Conservation (phyloP, 2,888 invertebrate species). For the Ophioninae sp. region DNA sequence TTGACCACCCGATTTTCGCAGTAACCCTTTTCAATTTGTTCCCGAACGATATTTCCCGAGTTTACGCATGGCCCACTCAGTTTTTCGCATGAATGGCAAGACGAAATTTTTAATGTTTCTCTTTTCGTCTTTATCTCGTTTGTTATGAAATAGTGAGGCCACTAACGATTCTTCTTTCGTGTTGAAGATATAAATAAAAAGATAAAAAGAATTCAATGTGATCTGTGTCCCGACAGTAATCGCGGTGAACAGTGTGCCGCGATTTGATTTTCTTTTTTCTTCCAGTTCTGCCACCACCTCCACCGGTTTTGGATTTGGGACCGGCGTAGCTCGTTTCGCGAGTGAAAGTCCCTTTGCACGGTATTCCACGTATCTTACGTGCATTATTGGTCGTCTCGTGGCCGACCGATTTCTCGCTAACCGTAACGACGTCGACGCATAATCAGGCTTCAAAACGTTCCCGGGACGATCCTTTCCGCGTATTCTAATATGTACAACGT, state of each 20-base stretch:
- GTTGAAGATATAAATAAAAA: constrained; percentile 10
- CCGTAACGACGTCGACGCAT: background rate
- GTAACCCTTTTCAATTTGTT: background rate
- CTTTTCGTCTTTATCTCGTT: background rate
- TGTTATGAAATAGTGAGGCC: background rate
- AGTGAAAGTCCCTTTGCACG: constrained; percentile 37
- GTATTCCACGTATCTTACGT: constrained; percentile 5
- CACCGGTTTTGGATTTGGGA: constrained; percentile 48
- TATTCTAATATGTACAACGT: constrained; percentile 18
- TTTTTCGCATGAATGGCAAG: background rate
- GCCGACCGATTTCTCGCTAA: background rate
- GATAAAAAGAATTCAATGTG: background rate
- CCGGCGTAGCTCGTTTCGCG: constrained; percentile 14
- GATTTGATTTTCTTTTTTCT: constrained; percentile 17
- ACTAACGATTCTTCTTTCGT: background rate
- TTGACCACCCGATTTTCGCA: too few relatives aligned
- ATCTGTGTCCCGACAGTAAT: constrained; percentile 26
- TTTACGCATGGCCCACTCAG: background rate
- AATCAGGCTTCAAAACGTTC: background rate
- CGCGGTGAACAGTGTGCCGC: constrained; percentile 29
- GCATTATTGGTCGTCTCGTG: background rate
- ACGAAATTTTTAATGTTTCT: background rate
- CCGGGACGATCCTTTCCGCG: background rate
- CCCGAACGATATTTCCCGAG: background rate
- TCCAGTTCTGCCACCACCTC: constrained; percentile 20